Percentiles rank a stretch among this genome's conserved stretches.
Evolutionary conservation across 1,140 invertebrate species (phyloP).

Genomic region (Lamellibrachia luymesi): DNA sequence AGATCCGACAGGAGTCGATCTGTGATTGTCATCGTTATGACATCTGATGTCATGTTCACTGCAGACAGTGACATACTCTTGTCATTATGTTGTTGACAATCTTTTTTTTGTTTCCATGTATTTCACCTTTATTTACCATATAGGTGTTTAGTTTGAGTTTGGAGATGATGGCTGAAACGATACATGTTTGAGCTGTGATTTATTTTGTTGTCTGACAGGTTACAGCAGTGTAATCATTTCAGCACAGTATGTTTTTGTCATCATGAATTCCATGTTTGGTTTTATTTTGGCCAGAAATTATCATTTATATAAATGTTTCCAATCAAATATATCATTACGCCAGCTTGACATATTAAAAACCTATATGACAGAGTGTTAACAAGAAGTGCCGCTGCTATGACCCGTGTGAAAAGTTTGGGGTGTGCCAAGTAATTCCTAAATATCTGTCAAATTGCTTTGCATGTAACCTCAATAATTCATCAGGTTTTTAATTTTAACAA

Average conservation of each 20-base stretch:
- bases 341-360: too few species aligned
- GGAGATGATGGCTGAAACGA: too few species aligned
- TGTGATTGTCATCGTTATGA: background rate
- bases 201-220: too few species aligned
- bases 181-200: too few species aligned
- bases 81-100: background rate
- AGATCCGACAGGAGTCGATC: background rate
- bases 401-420: background rate
- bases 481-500: background rate
- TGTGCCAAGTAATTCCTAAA: background rate
- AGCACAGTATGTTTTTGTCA: background rate
- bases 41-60: background rate
- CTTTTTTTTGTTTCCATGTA: background rate
- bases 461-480: background rate
- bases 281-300: background rate
- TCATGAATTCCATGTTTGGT: too few species aligned
- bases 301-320: too few species aligned
- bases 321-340: too few species aligned
- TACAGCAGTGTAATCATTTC: too few species aligned
- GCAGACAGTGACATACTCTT: background rate
- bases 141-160: background rate
- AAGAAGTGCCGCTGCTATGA: too few species aligned
- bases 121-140: background rate
- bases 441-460: background rate
- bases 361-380: too few species aligned